Percentiles rank a stretch among this genome's conserved stretches.
These are phyloP conservation scores for Ornithorhynchus anatinus DNA, from an alignment of 2,113 vertebrate species.

Conservation along the genomic window DNA sequence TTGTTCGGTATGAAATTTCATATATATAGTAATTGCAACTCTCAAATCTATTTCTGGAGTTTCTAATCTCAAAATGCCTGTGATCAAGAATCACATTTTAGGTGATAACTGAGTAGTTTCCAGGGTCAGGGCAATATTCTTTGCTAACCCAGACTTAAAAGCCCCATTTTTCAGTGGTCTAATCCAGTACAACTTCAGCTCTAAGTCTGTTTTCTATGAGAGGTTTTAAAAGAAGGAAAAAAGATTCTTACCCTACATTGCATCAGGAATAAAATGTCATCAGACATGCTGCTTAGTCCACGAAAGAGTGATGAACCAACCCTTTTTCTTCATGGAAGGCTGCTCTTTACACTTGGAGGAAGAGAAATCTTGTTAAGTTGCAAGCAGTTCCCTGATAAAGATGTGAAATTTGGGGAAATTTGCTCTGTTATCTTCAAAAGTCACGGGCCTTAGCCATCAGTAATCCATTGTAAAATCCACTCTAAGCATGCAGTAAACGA, in stretches of 20 bases:
- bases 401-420: slow-evolving; percentile 24
- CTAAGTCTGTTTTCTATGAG: slow-evolving; percentile 19
- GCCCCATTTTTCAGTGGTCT: not conserved
- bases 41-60: no score
- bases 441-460: slow-evolving; percentile 38
- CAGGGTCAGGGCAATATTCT: no score
- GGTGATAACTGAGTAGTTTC: no score
- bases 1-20: no score
- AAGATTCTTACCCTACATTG: slow-evolving; percentile 79
- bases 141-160: not conserved
- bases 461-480: slow-evolving; percentile 69
- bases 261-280: slow-evolving; percentile 78
- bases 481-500: slow-evolving; percentile 31
- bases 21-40: no score
- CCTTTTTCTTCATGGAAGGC: slow-evolving; percentile 65
- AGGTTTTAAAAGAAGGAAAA: slow-evolving; percentile 14
- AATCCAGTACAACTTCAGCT: slow-evolving; percentile 17
- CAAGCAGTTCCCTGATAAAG: slow-evolving; percentile 44
- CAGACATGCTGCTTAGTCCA: slow-evolving; percentile 80
- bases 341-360: slow-evolving; percentile 54
- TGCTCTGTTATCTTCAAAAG: slow-evolving; percentile 42
- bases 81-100: no score
- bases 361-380: slow-evolving; percentile 33
- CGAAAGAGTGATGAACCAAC: slow-evolving; percentile 58
- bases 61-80: no score